Percentiles rank a stretch among this genome's conserved stretches.
Conservation (phyloP, 2,888 invertebrate genomes). For the Alloplasta piceator region DNA sequence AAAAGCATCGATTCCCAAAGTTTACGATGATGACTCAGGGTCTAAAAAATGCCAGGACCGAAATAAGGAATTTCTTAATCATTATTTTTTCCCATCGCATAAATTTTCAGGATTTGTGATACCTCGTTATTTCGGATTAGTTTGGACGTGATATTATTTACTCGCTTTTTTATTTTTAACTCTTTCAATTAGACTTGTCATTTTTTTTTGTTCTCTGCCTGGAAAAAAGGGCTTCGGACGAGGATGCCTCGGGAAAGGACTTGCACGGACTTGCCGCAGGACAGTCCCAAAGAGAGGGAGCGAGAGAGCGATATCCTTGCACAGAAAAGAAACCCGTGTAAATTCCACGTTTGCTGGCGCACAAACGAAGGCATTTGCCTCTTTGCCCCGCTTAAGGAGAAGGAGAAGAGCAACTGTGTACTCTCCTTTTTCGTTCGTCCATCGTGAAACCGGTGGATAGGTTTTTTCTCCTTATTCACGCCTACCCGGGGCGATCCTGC, state of each 20-base stretch:
- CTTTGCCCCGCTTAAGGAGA: neutral
- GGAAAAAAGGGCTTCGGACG: constrained; percentile 39
- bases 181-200: constrained; percentile 29
- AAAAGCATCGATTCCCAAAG: too few relatives aligned
- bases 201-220: constrained; percentile 26
- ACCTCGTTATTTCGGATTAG: constrained; percentile 46
- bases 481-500: constrained; percentile 42
- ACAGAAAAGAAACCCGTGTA: constrained; percentile 45
- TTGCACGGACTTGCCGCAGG: constrained; percentile 40
- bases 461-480: constrained; percentile 54
- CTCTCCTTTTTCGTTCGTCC: constrained; percentile 25
- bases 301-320: constrained; percentile 46
- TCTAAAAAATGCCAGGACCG: too few relatives aligned
- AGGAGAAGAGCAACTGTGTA: neutral
- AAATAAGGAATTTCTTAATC: too few relatives aligned
- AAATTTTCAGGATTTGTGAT: neutral
- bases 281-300: too few relatives aligned
- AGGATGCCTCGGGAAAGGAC: constrained; percentile 35
- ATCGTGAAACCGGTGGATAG: constrained; percentile 37
- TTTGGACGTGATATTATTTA: constrained; percentile 39
- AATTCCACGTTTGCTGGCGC: constrained; percentile 64
- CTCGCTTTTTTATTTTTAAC: constrained; percentile 21
- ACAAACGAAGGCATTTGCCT: constrained; percentile 66
- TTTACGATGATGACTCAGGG: too few relatives aligned
- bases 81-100: too few relatives aligned